These are phyloP conservation scores for Amphipoea lucens DNA, from an alignment of 2,888 invertebrate species.

Conservation along the genomic window DNA sequence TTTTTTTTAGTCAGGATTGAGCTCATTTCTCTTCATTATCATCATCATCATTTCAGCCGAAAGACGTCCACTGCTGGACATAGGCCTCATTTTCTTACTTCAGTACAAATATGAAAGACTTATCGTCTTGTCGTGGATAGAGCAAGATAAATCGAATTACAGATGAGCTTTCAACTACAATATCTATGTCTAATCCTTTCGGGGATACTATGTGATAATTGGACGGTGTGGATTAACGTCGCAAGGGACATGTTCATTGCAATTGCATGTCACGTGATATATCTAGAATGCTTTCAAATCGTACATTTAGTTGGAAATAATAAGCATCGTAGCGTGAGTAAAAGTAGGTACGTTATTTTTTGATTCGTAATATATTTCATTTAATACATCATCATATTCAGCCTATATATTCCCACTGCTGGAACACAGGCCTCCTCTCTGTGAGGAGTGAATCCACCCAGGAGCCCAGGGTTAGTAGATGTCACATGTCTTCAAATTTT, in stretches of 20 bases:
- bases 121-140: background rate
- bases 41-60: no score
- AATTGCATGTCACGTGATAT: slow-evolving; percentile 17
- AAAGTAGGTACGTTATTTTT: background rate
- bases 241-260: slow-evolving; percentile 27
- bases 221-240: slow-evolving; percentile 39
- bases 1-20: background rate
- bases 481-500: no score
- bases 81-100: background rate
- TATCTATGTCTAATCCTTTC: slow-evolving; percentile 22
- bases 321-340: background rate
- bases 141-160: slow-evolving; percentile 10
- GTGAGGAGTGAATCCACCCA: no score
- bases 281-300: background rate
- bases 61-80: no score
- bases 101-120: background rate
- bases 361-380: background rate
- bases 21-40: background rate
- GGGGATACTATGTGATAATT: slow-evolving; percentile 45
- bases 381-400: background rate
- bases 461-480: no score
- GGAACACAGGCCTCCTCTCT: no score
- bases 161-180: background rate
- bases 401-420: no score
- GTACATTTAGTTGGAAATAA: background rate